These are phyloP conservation scores for Mycteria americana DNA, from an alignment of 2,797 vertebrate genomes.

Conservation along the genomic window DNA sequence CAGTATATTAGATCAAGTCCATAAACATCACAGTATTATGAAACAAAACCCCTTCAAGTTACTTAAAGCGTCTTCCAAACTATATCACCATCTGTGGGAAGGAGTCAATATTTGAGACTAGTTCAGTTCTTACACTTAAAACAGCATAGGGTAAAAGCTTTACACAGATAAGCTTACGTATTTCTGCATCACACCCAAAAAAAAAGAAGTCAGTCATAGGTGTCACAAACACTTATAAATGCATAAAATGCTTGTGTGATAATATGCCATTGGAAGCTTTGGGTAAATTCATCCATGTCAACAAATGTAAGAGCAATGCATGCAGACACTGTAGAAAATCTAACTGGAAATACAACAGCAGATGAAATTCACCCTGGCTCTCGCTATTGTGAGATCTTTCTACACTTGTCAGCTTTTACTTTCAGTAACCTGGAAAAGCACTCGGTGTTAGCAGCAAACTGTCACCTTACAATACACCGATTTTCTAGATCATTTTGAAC, in stretches of 20 bases:
- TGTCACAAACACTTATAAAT: not conserved
- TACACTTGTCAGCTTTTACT: not conserved
- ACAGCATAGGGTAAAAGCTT: not conserved
- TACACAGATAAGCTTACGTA: not conserved
- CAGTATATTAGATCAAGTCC: not conserved
- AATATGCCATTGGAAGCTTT: not conserved
- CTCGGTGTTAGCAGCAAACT: not conserved
- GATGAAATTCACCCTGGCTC: not conserved
- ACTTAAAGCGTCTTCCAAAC: not conserved
- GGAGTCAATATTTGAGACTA: not conserved
- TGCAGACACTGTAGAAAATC: not conserved
- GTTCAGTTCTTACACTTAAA: not conserved
- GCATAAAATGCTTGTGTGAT: not conserved
- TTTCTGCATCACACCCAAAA: not conserved
- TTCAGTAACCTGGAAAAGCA: not conserved
- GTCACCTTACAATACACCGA: not conserved
- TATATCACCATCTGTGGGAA: conserved; percentile 25
- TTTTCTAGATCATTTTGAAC: not conserved
- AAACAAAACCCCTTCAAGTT: not conserved
- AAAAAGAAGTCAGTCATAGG: not conserved
- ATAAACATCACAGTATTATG: conserved; percentile 5
- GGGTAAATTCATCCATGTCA: not conserved
- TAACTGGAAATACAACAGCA: not conserved
- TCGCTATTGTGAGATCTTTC: not conserved
- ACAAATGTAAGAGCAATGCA: not conserved